Evolutionary conservation across 2,113 vertebrate genomes (phyloP).

Genomic region (Myrmecophaga tridactyla): DNA sequence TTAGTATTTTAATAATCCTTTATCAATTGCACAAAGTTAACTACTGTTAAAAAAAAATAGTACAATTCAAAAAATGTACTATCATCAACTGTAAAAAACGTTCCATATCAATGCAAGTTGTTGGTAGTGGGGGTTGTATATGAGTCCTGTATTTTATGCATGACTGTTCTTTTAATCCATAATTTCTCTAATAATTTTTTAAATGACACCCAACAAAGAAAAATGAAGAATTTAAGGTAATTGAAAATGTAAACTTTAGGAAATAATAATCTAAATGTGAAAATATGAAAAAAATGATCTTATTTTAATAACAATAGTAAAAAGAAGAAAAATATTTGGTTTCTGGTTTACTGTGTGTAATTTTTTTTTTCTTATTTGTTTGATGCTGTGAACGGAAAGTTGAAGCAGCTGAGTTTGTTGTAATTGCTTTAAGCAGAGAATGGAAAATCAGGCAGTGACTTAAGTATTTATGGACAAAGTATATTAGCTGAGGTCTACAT

Average conservation of each 20-base stretch:
- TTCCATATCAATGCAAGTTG: no score
- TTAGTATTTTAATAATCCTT: no score
- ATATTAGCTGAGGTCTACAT: not conserved
- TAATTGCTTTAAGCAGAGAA: not conserved
- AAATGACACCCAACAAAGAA: not conserved
- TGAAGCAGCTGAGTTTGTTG: not conserved
- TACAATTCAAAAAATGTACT: no score
- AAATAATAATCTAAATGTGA: not conserved
- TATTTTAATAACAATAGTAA: not conserved
- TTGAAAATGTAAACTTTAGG: not conserved
- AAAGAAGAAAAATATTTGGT: not conserved
- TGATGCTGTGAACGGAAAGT: not conserved
- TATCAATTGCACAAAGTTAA: no score
- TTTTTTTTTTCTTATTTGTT: not conserved
- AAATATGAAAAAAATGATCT: not conserved
- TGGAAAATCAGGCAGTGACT: not conserved
- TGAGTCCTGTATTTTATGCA: no score
- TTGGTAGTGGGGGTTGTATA: no score
- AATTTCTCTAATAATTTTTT: no score
- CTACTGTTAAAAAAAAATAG: no score
- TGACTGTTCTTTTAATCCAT: no score
- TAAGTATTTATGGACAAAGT: not conserved
- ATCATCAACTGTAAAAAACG: no score
- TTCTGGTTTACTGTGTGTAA: not conserved
- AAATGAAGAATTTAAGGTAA: not conserved